These are phyloP conservation scores for Antechinus flavipes DNA, from an alignment of 2,113 vertebrate species.

Conservation along the genomic window DNA sequence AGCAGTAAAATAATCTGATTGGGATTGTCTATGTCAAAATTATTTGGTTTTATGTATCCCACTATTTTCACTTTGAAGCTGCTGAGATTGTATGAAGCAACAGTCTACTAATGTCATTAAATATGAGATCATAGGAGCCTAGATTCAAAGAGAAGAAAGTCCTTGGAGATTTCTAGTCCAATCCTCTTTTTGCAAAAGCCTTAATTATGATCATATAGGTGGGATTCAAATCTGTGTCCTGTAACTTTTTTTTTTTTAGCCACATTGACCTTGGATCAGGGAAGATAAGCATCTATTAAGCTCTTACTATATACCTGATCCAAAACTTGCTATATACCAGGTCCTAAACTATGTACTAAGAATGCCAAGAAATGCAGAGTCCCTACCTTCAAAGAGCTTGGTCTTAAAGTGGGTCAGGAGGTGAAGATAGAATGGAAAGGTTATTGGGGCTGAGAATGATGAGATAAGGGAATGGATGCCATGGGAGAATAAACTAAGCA, in stretches of 20 bases:
- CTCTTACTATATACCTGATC: not conserved
- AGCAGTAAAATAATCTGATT: slow-evolving; percentile 4
- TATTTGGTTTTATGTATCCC: not conserved
- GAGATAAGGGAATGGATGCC: not conserved
- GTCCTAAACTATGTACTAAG: not conserved
- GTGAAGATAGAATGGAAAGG: not conserved
- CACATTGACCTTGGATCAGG: not conserved
- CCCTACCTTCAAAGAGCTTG: not conserved
- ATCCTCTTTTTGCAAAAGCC: not conserved
- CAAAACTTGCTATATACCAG: not conserved
- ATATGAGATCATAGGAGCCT: not conserved
- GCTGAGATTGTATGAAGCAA: not conserved
- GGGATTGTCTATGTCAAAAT: slow-evolving; percentile 2
- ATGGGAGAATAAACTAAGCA: not conserved
- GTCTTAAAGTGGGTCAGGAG: not conserved
- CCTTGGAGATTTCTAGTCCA: not conserved
- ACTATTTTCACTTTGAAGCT: not conserved
- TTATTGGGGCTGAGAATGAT: not conserved
- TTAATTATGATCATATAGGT: not conserved
- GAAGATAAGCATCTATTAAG: too few species aligned
- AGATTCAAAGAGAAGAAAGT: not conserved
- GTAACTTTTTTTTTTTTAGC: not conserved
- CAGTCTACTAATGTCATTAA: not conserved
- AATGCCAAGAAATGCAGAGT: not conserved
- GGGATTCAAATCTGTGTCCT: not conserved